Conservation (phyloP, 2,888 invertebrate species). For the Drosophila emarginata region DNA sequence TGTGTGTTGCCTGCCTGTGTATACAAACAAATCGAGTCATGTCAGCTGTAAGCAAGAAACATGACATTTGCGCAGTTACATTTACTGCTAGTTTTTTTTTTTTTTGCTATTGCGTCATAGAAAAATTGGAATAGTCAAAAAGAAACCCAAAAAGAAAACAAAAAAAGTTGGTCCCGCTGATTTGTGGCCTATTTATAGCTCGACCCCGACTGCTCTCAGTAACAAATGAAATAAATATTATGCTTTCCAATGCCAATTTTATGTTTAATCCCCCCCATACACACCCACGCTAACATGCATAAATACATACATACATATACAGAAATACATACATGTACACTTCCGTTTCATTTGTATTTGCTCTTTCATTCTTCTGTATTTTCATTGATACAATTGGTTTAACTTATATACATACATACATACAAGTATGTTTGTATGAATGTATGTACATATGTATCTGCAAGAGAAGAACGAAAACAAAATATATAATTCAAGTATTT, state of each 20-base stretch:
- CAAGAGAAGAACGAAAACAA: background rate
- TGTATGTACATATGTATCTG: background rate
- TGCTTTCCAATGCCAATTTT: conserved; percentile 53
- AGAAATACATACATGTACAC: conserved; percentile 19
- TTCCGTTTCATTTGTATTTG: background rate
- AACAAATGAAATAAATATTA: conserved; percentile 36
- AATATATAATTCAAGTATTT: background rate
- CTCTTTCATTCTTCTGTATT: background rate
- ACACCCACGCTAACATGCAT: background rate
- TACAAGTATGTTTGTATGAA: background rate
- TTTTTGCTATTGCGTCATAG: conserved; percentile 66
- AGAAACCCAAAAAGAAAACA: background rate
- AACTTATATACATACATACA: conserved; percentile 7
- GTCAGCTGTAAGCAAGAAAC: conserved; percentile 69
- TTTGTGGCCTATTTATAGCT: conserved; percentile 69
- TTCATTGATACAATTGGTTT: conserved; percentile 4
- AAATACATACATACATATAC: conserved; percentile 11
- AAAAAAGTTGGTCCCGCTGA: background rate
- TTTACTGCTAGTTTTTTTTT: conserved; percentile 52
- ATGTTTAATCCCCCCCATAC: conserved; percentile 14
- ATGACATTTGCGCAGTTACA: conserved; percentile 70
- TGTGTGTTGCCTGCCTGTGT: conserved; percentile 51
- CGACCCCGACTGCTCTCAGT: conserved; percentile 45
- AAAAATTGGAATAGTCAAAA: conserved; percentile 20
- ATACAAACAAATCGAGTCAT: conserved; percentile 72